Base-by-base conservation (phyloP, 2,888 invertebrate genomes). In the Hyles lineata region DNA sequence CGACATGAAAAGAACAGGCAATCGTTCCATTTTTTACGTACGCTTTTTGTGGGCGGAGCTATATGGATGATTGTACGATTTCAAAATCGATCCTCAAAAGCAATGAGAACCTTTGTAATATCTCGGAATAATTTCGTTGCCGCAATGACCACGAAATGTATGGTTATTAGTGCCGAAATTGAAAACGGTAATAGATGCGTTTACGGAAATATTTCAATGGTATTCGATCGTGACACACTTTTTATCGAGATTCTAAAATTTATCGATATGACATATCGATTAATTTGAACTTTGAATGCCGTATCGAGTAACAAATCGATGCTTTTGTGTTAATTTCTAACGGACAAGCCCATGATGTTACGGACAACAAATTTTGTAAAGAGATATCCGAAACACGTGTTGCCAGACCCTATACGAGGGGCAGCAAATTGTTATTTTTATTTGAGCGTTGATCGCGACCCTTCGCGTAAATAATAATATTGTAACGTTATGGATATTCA, bases 311-410 rank as follows among this genome's bases (percentile, higher is more conserved):
- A 70, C 32, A 70, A 59, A 70, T 70, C 35, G 58, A 70, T 59
- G 32, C 55, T 62, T 9, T 63, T 9, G 7, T n/a, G 35, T 19
- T 67, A 67, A 50, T 43, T 67, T 67, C 15, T 15, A 55, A 55
- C 55, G 17, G 43, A 50, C 67, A 67, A 67, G 23, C 50, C 67
- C 67, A 67, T 67, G 63, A 67, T 67, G 72, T 72, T 67, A 72
- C 63, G 72, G 67, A 67, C 72, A 72, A 70, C 70, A 70, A 50
- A 72, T 25, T 69, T 67, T 71, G 61, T 69, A 70, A 69, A 71
- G 71, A 81, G 77, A 80, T 82, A 77, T 80, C 74, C 77, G 73
- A 71, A 82, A 77, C 87, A 85, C 85, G 85, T 85, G 87, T 72
- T 62, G 21, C 69, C 75, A 72, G 75, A 76, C 50, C 67, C 50